Conservation (phyloP, 1,140 invertebrate species). For the Manduca sexta region DNA sequence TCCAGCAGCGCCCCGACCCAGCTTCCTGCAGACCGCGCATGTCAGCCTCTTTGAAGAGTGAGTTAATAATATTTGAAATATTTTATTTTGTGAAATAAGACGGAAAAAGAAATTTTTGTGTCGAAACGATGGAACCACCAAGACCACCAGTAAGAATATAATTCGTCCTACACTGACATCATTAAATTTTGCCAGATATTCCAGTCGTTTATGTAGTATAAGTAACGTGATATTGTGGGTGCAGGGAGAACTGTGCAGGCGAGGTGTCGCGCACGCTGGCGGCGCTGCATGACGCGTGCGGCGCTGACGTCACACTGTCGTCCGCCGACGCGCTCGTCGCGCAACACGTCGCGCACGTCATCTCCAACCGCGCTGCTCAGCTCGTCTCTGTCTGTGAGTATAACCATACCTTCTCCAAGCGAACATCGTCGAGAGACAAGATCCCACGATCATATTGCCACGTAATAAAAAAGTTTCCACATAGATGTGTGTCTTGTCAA, state of each 20-base stretch:
- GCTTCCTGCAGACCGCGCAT: conserved; percentile 74
- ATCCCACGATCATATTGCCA: too few relatives aligned
- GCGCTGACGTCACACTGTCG: conserved; percentile 69
- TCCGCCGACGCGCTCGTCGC: conserved; percentile 79
- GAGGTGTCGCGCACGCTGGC: conserved; percentile 23
- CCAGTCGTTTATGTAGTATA: not conserved
- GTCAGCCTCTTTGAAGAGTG: conserved; percentile 64
- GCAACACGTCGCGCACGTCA: conserved; percentile 83
- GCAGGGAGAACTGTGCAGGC: conserved; percentile 37
- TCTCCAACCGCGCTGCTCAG: conserved; percentile 86
- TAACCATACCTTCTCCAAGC: too few relatives aligned
- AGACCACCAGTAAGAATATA: too few relatives aligned
- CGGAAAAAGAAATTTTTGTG: too few relatives aligned
- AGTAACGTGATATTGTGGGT: not conserved
- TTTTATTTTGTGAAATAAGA: not conserved
- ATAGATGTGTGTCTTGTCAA: too few relatives aligned
- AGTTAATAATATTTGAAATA: conserved; percentile 16
- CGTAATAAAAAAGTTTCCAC: too few relatives aligned
- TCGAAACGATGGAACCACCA: too few relatives aligned
- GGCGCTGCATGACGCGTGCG: conserved; percentile 37
- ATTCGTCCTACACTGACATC: too few relatives aligned
- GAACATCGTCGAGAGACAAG: too few relatives aligned
- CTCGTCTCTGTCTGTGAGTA: conserved; percentile 83
- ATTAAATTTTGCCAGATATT: too few relatives aligned
- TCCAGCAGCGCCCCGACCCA: conserved; percentile 78